Conservation (phyloP, 2,888 invertebrate genomes). For the Acleris holmiana region DNA sequence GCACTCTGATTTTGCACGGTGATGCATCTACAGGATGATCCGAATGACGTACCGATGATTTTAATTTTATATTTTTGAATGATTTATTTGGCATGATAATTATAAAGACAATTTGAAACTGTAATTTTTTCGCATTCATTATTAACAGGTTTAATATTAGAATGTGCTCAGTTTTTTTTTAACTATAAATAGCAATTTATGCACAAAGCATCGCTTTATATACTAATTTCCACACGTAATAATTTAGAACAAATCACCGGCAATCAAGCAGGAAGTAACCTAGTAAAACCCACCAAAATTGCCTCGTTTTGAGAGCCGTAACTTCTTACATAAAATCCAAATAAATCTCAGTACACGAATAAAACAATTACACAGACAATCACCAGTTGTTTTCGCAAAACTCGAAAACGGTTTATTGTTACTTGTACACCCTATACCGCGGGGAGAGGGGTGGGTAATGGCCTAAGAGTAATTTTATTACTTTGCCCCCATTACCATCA, state of each 20-base stretch:
- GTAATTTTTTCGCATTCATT: too few relatives aligned
- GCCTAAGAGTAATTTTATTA: constrained; percentile 84
- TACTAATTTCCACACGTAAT: too few relatives aligned
- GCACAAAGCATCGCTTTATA: too few relatives aligned
- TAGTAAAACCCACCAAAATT: constrained; percentile 25
- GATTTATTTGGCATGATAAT: not conserved
- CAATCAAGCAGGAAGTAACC: constrained; percentile 7
- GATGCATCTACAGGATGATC: constrained; percentile 65
- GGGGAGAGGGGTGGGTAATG: constrained; percentile 76
- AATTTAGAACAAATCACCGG: too few relatives aligned
- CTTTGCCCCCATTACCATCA: constrained; percentile 84
- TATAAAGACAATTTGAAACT: too few relatives aligned
- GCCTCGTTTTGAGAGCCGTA: constrained; percentile 36
- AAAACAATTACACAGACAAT: constrained; percentile 76
- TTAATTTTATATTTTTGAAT: not conserved
- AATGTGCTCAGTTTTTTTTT: too few relatives aligned
- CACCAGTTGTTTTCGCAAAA: constrained; percentile 71
- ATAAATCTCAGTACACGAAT: constrained; percentile 60
- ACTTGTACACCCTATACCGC: constrained; percentile 73
- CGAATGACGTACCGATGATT: constrained; percentile 19
- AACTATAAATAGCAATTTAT: too few relatives aligned
- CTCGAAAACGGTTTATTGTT: constrained; percentile 68
- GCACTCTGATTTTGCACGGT: constrained; percentile 82
- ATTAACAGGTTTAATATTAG: too few relatives aligned
- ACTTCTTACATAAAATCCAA: constrained; percentile 43